Percentiles rank a stretch among this genome's conserved stretches.
phyloP scores from a whole-genome alignment of 2,113 vertebrate species.

The Toxotes chatareus region DNA sequence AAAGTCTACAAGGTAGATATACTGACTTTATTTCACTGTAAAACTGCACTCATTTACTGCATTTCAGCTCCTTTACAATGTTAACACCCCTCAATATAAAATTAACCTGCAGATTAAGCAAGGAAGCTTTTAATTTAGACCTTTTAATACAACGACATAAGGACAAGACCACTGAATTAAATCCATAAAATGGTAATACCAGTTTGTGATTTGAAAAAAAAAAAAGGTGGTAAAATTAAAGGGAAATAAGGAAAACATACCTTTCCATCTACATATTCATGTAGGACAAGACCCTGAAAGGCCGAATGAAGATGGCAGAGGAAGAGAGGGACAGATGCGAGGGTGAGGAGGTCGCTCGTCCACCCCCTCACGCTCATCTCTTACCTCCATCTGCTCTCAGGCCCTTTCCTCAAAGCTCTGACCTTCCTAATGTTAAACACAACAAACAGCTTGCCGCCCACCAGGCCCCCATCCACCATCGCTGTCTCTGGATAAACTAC shows the following conservation, averaged over 20 bases:
- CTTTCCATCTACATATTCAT: background rate
- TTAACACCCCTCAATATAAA: conserved; percentile 7
- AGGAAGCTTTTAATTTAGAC: background rate
- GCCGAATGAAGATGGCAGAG: conserved; percentile 17
- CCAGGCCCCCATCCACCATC: conserved; percentile 55
- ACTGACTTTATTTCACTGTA: background rate
- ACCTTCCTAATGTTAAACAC: conserved; percentile 78
- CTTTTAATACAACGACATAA: background rate
- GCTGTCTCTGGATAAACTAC: conserved; percentile 29
- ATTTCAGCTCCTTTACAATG: background rate
- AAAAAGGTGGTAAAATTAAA: background rate
- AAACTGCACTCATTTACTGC: background rate
- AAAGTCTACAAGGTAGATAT: background rate
- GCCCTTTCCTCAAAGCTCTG: conserved; percentile 70
- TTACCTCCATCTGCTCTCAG: conserved; percentile 70
- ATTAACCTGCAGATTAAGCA: background rate
- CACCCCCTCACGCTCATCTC: conserved; percentile 73
- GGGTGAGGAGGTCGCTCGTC: conserved; percentile 61
- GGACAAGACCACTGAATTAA: background rate
- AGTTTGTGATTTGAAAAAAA: background rate
- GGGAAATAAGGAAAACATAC: background rate
- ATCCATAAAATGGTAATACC: background rate
- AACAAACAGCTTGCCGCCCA: conserved; percentile 74
- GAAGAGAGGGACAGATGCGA: conserved; percentile 43
- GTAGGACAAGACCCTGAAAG: background rate